Base-by-base conservation (phyloP, 2,888 invertebrate genomes). In the Esperia sulphurella region DNA sequence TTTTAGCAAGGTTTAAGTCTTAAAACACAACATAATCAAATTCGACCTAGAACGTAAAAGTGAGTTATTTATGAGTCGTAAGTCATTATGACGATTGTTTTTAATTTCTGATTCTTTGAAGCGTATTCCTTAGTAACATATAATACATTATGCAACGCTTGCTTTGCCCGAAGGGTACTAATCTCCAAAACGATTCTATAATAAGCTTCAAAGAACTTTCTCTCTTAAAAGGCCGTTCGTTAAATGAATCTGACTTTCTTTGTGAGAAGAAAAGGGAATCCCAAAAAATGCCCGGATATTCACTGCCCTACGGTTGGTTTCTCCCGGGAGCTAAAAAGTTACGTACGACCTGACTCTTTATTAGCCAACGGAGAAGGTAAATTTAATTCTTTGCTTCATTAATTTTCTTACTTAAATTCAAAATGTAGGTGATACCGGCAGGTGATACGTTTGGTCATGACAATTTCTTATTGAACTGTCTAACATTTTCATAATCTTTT, bases 231-330 rank as follows among this genome's bases (percentile, higher is more conserved):
- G 71, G 68, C 64, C 71, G 73, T 76, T 78, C 75, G 72, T 78
- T 82, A 77, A 80, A 80, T 75, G 75, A 79, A 79, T 79, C 76
- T 75, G 71, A 72, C 73, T 80, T 80, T 76, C 79, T 81, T 80
- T 80, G 78, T 75, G 71, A 75, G 63, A 73, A 75, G 72, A 72
- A 79, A 82, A 77, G 74, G 73, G 71, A 76, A 67, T 68, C 72
- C 70, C 67, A 56, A 79, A 79, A 39, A 79, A 76, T 68, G 77
- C 78, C 68, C 63, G 67, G 66, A 66, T 66, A 75, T 77, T 79
- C 77, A 80, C 71, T 21, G 21, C 21, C 21, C 21, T 73, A 75
- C 72, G 76, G 72, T 75, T 74, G 79, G 75, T 79, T 77, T 75
- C 75, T 73, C 76, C 49, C 46, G 75, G 72, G 73, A 79, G 72